Percentiles rank a stretch among this genome's conserved stretches.
Evolutionary conservation across 2,113 vertebrate species (phyloP).

Genomic region (Electrona antarctica): DNA sequence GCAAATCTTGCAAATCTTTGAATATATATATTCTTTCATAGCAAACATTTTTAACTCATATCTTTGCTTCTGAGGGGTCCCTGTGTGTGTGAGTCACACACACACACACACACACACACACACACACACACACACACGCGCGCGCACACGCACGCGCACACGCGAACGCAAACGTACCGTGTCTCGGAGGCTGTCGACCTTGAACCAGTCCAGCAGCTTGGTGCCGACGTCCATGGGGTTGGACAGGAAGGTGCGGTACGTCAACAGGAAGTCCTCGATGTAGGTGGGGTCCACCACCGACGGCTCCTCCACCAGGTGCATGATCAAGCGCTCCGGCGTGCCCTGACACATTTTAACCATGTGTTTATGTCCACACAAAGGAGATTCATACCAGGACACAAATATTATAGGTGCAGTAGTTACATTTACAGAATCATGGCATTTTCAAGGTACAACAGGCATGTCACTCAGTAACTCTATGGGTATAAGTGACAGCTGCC

Average conservation of each 20-base stretch:
- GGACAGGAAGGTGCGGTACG: conserved; percentile 92
- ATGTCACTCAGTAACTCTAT: too few relatives aligned
- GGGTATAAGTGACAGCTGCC: too few relatives aligned
- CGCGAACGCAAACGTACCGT: conserved; percentile 79
- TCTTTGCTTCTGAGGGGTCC: too few relatives aligned
- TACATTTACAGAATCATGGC: too few relatives aligned
- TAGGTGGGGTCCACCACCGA: conserved; percentile 98
- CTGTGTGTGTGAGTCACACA: too few relatives aligned
- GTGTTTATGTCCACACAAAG: background rate
- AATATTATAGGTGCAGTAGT: too few relatives aligned
- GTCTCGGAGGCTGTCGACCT: conserved; percentile 89
- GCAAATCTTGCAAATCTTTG: too few relatives aligned
- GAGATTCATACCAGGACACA: too few relatives aligned
- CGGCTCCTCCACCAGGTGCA: conserved; percentile 97
- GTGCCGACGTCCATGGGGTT: conserved; percentile 91
- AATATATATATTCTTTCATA: too few relatives aligned
- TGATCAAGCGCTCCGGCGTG: conserved; percentile 93
- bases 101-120: background rate
- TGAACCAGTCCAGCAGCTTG: conserved; percentile 96
- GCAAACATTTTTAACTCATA: too few relatives aligned
- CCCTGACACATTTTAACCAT: conserved; percentile 72
- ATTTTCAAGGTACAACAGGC: too few relatives aligned
- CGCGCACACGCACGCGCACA: background rate
- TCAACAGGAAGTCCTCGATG: conserved; percentile 96
- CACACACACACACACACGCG: background rate